Conservation (phyloP, 2,113 vertebrate genomes). For the Thalassoma bifasciatum region DNA sequence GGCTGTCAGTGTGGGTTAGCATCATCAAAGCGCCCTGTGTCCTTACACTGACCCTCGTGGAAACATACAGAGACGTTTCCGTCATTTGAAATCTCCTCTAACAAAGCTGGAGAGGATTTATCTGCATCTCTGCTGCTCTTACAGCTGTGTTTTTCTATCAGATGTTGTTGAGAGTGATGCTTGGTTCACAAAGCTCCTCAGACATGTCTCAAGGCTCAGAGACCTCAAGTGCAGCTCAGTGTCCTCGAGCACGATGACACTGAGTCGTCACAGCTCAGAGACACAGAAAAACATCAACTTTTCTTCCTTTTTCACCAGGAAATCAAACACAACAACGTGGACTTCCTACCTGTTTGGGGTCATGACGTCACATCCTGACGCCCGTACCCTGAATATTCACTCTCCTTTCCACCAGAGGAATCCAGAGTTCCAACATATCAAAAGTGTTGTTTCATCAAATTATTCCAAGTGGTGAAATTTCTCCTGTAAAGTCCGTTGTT, state of each 20-base stretch:
- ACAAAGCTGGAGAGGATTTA: neutral
- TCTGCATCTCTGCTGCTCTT: neutral
- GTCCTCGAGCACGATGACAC: constrained; percentile 4
- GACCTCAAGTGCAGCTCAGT: constrained; percentile 5
- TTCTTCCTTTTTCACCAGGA: neutral
- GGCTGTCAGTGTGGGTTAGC: constrained; percentile 52
- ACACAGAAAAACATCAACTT: neutral
- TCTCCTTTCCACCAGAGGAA: no score
- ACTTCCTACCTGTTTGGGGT: neutral
- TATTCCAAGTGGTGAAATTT: no score
- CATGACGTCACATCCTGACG: neutral
- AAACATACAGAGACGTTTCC: constrained; percentile 65
- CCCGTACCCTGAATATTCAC: no score
- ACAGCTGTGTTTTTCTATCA: constrained; percentile 20
- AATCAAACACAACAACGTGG: no score
- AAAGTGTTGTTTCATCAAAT: no score
- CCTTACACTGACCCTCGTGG: constrained; percentile 35
- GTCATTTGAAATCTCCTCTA: constrained; percentile 45
- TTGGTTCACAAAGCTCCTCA: neutral
- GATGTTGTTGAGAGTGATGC: constrained; percentile 3
- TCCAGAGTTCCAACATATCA: no score
- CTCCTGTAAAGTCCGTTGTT: no score
- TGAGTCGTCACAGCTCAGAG: constrained; percentile 14
- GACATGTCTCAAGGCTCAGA: neutral
- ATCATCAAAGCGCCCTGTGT: constrained; percentile 27